These are phyloP conservation scores for Toxotes jaculatrix DNA, from an alignment of 2,113 vertebrate genomes.

Conservation along the genomic window DNA sequence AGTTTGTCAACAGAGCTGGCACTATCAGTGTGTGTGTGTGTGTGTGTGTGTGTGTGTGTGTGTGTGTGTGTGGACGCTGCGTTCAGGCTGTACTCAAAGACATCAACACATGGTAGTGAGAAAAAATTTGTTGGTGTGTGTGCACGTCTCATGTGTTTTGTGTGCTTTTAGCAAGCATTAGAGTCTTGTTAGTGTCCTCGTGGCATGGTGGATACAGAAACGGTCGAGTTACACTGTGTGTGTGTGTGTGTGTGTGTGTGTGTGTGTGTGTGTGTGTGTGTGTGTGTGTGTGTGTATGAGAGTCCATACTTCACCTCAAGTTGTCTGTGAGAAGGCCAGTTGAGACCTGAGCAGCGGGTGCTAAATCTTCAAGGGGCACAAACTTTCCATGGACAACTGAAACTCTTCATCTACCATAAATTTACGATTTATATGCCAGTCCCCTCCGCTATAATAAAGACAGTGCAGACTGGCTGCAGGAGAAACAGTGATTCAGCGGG, in stretches of 20 bases:
- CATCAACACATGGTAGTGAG: background rate
- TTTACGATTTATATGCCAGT: conserved; percentile 50
- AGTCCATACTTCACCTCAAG: conserved; percentile 34
- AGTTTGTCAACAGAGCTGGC: conserved; percentile 53
- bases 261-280: conserved; percentile 28
- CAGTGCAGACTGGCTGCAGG: conserved; percentile 33
- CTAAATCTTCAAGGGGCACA: conserved; percentile 46
- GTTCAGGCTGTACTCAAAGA: conserved; percentile 28
- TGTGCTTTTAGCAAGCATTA: conserved; percentile 17
- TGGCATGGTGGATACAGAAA: conserved; percentile 9
- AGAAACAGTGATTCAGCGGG: conserved; percentile 46
- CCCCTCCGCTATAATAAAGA: conserved; percentile 34
- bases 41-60: no score
- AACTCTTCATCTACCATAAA: conserved; percentile 49
- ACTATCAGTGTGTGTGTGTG: conserved; percentile 24
- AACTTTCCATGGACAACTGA: conserved; percentile 46
- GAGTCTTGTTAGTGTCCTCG: conserved; percentile 27
- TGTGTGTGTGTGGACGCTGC: no score
- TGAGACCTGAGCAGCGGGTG: background rate
- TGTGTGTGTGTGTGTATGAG: background rate
- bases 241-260: conserved; percentile 2
- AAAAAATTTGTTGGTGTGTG: conserved; percentile 27
- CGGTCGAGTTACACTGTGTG: conserved; percentile 4
- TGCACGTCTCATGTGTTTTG: conserved; percentile 23
- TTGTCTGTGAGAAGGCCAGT: conserved; percentile 36